Conservation (phyloP, 2,113 vertebrate genomes). For the Lophura nycthemera region DNA sequence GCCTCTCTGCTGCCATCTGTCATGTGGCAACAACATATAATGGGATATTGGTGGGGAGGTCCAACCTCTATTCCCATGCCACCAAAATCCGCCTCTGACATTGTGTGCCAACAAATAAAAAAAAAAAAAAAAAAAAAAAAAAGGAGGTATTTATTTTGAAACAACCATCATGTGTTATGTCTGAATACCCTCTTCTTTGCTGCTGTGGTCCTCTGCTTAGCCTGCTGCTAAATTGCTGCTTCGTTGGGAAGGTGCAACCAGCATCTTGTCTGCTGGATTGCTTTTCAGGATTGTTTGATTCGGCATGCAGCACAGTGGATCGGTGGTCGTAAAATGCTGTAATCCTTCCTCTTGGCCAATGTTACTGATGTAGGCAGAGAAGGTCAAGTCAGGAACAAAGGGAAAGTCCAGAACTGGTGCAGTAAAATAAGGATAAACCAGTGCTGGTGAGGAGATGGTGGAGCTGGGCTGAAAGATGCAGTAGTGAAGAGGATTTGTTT, state of each 20-base stretch:
- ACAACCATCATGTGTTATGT: neutral
- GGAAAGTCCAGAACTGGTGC: neutral
- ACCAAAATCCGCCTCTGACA: too few species aligned
- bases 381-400: neutral
- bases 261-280: neutral
- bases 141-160: too few species aligned
- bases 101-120: too few species aligned
- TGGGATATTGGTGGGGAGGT: too few species aligned
- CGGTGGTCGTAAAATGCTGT: neutral
- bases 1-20: too few species aligned
- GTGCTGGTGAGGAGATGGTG: accelerated
- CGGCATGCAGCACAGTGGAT: neutral
- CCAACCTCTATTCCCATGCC: too few species aligned
- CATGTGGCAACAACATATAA: too few species aligned
- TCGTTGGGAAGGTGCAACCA: neutral
- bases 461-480: neutral
- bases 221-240: neutral
- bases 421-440: neutral
- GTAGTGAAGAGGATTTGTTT: neutral
- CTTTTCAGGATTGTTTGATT: constrained; percentile 19
- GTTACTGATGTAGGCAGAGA: too few species aligned
- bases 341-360: neutral
- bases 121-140: too few species aligned
- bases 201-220: neutral
- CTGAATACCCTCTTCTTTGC: neutral